These are phyloP conservation scores for Rallus crepitans DNA, from an alignment of 2,797 vertebrate species.

Conservation along the genomic window DNA sequence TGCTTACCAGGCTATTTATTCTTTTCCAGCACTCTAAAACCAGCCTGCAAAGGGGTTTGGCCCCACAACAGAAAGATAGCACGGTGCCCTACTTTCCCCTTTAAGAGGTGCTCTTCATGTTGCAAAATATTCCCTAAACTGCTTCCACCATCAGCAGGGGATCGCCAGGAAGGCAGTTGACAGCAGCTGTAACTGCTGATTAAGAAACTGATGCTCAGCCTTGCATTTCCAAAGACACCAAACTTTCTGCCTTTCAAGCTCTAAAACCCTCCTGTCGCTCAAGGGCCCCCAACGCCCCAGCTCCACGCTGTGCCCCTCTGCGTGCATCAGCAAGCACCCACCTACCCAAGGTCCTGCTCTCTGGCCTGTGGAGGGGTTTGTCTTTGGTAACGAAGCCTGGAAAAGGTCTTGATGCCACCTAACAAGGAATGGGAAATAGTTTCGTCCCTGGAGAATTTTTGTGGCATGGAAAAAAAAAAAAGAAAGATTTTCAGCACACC, in stretches of 20 bases:
- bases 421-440: not conserved
- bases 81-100: not conserved
- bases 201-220: conserved; percentile 71
- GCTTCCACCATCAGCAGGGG: conserved; percentile 77
- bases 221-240: conserved; percentile 11
- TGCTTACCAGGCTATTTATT: not conserved
- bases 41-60: not conserved
- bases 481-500: not conserved
- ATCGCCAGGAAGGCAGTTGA: conserved; percentile 76
- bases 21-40: not conserved
- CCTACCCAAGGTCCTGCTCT: not conserved
- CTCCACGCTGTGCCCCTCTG: accelerated
- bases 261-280: not conserved
- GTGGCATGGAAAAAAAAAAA: not conserved
- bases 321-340: not conserved
- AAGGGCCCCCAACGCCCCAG: accelerated
- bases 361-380: accelerated
- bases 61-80: not conserved
- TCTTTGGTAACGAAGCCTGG: not conserved
- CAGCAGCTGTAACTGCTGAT: conserved; percentile 80
- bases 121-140: conserved; percentile 71
- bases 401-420: not conserved
- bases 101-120: conserved; percentile 69
- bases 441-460: not conserved
- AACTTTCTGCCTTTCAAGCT: not conserved